These are phyloP conservation scores for Girardia tigrina DNA, from an alignment of 2,888 invertebrate genomes.

Conservation along the genomic window DNA sequence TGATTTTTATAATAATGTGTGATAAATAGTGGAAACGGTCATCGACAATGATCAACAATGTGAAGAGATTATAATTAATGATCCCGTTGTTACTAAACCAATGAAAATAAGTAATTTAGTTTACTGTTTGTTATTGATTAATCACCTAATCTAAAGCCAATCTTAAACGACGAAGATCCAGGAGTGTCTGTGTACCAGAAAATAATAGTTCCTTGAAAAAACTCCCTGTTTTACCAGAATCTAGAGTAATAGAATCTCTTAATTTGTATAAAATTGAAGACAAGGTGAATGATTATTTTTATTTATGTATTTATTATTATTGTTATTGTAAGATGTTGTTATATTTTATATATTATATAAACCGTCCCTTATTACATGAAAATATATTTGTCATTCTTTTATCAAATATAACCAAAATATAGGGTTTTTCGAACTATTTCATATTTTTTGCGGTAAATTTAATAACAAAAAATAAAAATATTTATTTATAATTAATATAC, in stretches of 20 bases:
- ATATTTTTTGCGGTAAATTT: no score
- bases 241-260: background rate
- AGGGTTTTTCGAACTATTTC: no score
- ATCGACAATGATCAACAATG: background rate
- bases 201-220: background rate
- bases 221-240: background rate
- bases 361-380: no score
- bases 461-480: no score
- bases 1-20: background rate
- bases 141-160: background rate
- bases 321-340: no score
- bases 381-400: no score
- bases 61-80: background rate
- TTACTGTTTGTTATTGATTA: background rate
- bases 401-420: no score
- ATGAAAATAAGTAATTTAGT: background rate
- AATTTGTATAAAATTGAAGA: background rate
- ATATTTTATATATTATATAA: no score
- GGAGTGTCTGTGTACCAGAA: background rate
- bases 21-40: background rate
- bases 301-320: no score
- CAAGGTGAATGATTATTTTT: no score
- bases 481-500: no score
- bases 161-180: background rate
- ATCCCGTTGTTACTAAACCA: background rate